Conservation (phyloP, 2,113 vertebrate species). For the Entosphenus tridentatus region DNA sequence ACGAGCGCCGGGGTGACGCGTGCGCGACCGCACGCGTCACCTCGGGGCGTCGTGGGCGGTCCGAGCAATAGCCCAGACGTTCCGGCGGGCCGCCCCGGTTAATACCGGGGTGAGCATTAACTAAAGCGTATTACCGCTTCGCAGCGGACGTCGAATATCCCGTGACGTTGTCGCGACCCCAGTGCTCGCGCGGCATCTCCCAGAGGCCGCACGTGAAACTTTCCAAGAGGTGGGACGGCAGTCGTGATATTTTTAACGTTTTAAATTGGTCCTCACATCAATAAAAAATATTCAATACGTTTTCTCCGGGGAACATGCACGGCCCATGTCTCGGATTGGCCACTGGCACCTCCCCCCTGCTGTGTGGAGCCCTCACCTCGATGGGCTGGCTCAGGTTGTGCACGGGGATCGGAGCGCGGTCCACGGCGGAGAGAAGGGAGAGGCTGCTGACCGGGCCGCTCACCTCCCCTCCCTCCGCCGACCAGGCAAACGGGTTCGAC, state of each 20-base stretch:
- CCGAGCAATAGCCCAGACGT: background rate
- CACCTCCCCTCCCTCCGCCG: constrained; percentile 16
- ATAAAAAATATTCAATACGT: background rate
- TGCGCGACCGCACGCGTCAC: background rate
- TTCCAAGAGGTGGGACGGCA: background rate
- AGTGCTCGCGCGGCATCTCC: background rate
- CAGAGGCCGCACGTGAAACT: background rate
- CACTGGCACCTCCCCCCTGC: background rate
- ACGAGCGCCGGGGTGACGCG: background rate
- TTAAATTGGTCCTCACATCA: background rate
- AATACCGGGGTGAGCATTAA: no score
- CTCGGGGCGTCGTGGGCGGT: background rate
- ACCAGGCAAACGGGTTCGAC: constrained; percentile 18
- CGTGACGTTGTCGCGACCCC: background rate
- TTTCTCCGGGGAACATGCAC: background rate
- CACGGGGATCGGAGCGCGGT: constrained; percentile 11
- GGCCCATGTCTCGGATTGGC: background rate
- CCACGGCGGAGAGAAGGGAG: constrained; percentile 11
- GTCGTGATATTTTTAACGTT: background rate
- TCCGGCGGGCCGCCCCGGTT: no score
- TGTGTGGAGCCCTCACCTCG: constrained; percentile 21
- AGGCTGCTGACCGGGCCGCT: constrained; percentile 22
- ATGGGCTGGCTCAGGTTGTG: constrained; percentile 19
- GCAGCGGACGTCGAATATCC: no score
- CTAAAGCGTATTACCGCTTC: no score